Evolutionary conservation across 2,113 vertebrate genomes (phyloP), one percentile per base, ranked within the genome.

Genomic region (Pelmatolapia mariae): DNA sequence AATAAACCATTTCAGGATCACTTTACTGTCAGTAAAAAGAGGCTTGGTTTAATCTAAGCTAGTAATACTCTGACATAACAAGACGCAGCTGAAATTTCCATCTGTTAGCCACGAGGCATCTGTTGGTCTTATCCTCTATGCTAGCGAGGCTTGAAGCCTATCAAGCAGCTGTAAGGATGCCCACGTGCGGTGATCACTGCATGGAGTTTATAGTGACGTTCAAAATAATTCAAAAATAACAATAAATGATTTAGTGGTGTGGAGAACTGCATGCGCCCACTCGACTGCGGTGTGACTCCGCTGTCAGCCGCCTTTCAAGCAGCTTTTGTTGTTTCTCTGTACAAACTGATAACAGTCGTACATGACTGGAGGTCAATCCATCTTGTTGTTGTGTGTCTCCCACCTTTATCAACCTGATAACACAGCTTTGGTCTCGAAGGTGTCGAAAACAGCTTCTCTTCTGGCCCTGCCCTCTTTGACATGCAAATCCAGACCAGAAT

Each of bases 401-500:
- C 47, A 7, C 86, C 86, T 82, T 85, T 63, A 84, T 90, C 68
- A 12, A 76, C 83, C 89, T 92, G 94, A 95, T 91, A 95, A 87
- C 80, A 26, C 73, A 38, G 81, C 87, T 89, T 89, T 86, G 81
- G 86, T 79, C 89, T 79, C 22, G 19, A n/a, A 95, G 91, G 94
- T 93, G 96, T 91, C 86, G 84, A 93, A 94, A 93, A 86, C 22
- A 31, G 82, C 57, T 89, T 68, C 90, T 89, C 63, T 78, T 82
- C 83, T 59, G 79, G 26, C 31, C n/a, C 19, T 0, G 16, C 66
- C 29, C 18, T 86, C 89, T 94, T 95, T 96, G 89, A 93, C 91
- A 90, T 95, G 95, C 87, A 93, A 96, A 95, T 94, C 18, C 9
- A 19, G 7, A 53, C 43, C 50, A 68, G 88, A 91, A 89, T 76